A percentile compares a stretch with the other conserved stretches of the same genome.
phyloP scores from a whole-genome alignment of 35 echinoderm and acorn worm species.

The Strongylocentrotus purpuratus region DNA sequence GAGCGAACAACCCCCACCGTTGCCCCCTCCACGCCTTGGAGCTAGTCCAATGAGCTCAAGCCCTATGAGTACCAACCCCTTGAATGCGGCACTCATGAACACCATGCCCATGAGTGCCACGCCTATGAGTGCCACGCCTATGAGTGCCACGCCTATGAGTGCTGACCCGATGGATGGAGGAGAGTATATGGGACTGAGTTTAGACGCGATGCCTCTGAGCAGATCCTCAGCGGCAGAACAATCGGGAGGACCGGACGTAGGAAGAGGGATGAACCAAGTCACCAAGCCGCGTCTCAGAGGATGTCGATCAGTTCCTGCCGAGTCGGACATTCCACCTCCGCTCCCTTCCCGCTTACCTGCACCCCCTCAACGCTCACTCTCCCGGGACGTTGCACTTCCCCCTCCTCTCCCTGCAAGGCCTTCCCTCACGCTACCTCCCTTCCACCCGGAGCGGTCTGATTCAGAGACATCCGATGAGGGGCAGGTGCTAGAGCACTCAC shows the following conservation, averaged over 20 bases:
- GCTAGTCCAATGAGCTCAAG: slow-evolving; percentile 43
- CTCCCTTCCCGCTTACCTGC: not conserved
- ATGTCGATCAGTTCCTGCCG: not conserved
- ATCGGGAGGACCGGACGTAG: not conserved
- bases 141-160: slow-evolving; percentile 53
- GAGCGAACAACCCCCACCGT: slow-evolving; percentile 56
- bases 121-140: no score
- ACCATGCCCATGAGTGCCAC: slow-evolving; percentile 61
- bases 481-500: not conserved
- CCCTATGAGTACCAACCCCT: not conserved
- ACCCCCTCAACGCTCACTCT: not conserved
- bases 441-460: not conserved
- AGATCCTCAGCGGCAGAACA: not conserved
- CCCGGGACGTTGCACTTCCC: not conserved
- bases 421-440: not conserved
- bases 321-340: slow-evolving; percentile 23
- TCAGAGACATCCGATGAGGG: slow-evolving; percentile 42
- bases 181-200: slow-evolving; percentile 34
- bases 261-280: not conserved
- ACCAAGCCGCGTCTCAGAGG: not conserved
- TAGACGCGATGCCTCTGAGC: not conserved
- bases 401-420: slow-evolving; percentile 22
- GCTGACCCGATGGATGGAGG: slow-evolving; percentile 38
- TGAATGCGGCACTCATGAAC: not conserved
- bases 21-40: slow-evolving; percentile 65